Evolutionary conservation across 2,888 invertebrate species (phyloP), one percentile per base, ranked within the genome.

Genomic region (Phania funesta): DNA sequence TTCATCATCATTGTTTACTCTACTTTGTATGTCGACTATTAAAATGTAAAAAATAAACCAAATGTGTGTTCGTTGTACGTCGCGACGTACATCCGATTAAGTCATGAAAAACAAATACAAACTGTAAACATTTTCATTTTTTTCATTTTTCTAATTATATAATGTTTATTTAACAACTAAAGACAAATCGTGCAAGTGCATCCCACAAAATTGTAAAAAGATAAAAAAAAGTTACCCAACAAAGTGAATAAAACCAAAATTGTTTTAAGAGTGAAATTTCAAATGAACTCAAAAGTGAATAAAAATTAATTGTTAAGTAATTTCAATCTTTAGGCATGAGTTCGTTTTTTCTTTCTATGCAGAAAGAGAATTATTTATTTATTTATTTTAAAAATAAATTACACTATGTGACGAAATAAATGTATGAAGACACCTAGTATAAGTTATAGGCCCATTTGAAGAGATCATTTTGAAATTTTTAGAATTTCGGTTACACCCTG

Each of bases 141-240:
- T 35, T 24, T 46, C 9, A 13, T 64, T 46, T 64, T 54, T 26
- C 0, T 44, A 52, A 54, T 56, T 56, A 46, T 24, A 56, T 56
- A 56, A 56, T 46, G 35, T 77, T 77, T 64, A 16, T 22, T 62
- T 32, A 46, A 70, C 70, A 68, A 52, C 44, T 46, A 70, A 56
- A 64, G 22, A 41, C 56, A 65, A 38, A 75, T 56, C 46, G 74
- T 70, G 54, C 58, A 52, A 64, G 46, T 70, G 62, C 60, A 76
- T 44, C 54, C 35, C 46, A 77, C 46, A 77, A 70, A 35, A 62
- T 41, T 44, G 20, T 65, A 56, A 48, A 54, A 24, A 35, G 0
- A 13, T 29, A 32, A 9, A 44, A 38, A 71, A n/a, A 38, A 20
- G 46, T 22, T 22, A 38, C 38, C 38, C 38, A 29, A 8, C 7